Evolutionary conservation across 2,113 vertebrate species (phyloP).

Genomic region (Anhinga anhinga): DNA sequence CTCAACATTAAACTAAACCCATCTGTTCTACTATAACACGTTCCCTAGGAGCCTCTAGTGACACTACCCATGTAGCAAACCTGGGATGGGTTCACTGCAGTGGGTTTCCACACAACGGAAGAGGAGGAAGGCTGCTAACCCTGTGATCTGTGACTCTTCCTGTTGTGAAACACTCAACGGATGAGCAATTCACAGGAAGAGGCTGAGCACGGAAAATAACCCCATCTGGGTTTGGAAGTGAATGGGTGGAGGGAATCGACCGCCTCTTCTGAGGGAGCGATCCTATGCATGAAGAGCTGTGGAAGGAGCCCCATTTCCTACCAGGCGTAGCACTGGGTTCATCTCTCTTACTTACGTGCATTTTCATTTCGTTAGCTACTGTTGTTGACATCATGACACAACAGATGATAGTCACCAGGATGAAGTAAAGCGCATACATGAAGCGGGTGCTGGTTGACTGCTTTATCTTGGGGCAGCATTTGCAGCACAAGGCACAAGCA

Average conservation of each 20-base stretch:
- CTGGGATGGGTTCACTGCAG: background rate
- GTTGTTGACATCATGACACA: conserved; percentile 94
- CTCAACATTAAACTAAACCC: background rate
- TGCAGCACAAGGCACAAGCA: conserved; percentile 89
- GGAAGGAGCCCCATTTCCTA: background rate
- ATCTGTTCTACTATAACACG: background rate
- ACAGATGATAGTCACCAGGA: conserved; percentile 87
- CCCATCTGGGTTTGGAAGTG: background rate
- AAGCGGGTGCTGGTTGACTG: conserved; percentile 93
- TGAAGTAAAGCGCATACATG: conserved; percentile 95
- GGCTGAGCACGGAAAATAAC: background rate
- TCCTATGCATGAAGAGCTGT: background rate
- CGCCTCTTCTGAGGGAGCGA: fast-evolving
- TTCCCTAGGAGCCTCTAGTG: background rate
- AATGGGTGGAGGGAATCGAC: background rate
- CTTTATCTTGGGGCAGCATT: conserved; percentile 92
- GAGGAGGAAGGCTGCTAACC: background rate
- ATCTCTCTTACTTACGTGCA: conserved; percentile 76
- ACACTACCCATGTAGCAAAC: background rate
- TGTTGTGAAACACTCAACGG: background rate
- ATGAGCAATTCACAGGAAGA: background rate
- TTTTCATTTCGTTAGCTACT: conserved; percentile 77
- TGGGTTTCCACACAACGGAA: fast-evolving
- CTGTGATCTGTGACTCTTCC: background rate
- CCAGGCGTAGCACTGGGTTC: background rate